Base-by-base conservation (phyloP, 2,888 invertebrate genomes). In the Gerris lacustris region DNA sequence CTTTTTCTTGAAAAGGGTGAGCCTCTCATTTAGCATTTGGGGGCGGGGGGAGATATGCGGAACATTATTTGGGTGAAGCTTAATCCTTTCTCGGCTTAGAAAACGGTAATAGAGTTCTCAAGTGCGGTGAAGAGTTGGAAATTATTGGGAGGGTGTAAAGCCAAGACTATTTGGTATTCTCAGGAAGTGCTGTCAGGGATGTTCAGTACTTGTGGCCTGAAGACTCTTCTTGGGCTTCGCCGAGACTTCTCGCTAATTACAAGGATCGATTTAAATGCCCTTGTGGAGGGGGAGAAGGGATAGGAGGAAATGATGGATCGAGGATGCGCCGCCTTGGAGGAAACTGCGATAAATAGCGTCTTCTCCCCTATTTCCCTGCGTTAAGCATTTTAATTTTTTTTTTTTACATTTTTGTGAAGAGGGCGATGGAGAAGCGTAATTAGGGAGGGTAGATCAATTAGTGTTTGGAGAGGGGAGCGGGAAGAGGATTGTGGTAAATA, bases 401-500 rank as follows among this genome's bases (percentile, higher is more conserved):
- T 11, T 55, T 55, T 55, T 55, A 15, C 15, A 11, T 55, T 55
- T 11, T 55, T 55, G 11, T 55, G 9, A 11, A 55, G 15, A 15
- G 55, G 55, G 55, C 31, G 31, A 31, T 31, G 31, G 15, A 55
- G 15, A 55, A 55, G 55, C 15, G 55, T 55, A 55, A 55, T 55
- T 55, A 55, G 55, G 55, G 55, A 55, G 55, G 55, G 55, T 55
- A 55, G 55, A 55, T 55, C 55, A 55, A 55, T 55, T 55, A 55
- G 55, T 55, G 55, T 55, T 55, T 55, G 55, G 1, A 15, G 9
- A 55, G 15, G 55, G 55, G 55, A 55, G 55, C 31, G 31, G 31
- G 31, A 31, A 31, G 31, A 31, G 15, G 1, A 55, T 55, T 55
- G 55, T 15, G 55, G 55, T 55, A 55, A 55, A 55, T 55, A 55